These are phyloP conservation scores for Clostera curtula DNA, from an alignment of 2,888 invertebrate species.

Conservation along the genomic window DNA sequence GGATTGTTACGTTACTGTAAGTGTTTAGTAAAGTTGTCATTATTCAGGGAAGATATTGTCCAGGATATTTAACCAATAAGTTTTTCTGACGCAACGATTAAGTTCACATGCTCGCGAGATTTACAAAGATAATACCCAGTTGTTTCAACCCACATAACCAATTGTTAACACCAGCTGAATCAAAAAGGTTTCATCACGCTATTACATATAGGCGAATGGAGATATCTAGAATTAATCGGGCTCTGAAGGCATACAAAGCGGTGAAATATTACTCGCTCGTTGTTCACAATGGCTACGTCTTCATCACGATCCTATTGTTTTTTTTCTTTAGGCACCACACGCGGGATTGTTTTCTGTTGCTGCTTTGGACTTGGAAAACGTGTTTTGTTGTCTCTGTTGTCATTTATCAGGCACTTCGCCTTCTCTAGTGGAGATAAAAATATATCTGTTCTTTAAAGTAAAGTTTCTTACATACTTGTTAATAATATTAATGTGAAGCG, in stretches of 20 bases:
- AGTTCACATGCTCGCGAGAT: not conserved
- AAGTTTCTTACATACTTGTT: constrained; percentile 25
- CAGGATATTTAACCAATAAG: too few relatives aligned
- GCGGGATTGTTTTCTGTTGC: constrained; percentile 64
- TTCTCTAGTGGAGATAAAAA: constrained; percentile 32
- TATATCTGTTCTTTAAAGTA: constrained; percentile 25
- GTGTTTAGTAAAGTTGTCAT: too few relatives aligned
- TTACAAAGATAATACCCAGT: constrained; percentile 25
- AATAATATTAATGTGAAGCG: constrained; percentile 23
- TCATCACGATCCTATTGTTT: constrained; percentile 72
- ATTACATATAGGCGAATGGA: constrained; percentile 64
- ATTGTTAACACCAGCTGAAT: constrained; percentile 50
- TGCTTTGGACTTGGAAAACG: constrained; percentile 57
- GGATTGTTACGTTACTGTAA: too few relatives aligned
- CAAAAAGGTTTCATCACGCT: constrained; percentile 70
- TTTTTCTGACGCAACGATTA: not conserved
- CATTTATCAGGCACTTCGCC: constrained; percentile 46
- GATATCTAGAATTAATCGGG: constrained; percentile 74
- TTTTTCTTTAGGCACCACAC: constrained; percentile 65
- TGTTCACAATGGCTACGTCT: constrained; percentile 73
- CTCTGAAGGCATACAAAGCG: constrained; percentile 67
- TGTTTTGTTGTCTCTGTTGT: constrained; percentile 46
- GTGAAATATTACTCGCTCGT: constrained; percentile 71
- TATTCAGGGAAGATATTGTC: too few relatives aligned
- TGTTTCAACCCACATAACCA: constrained; percentile 41